Base-by-base conservation (phyloP, 2,113 vertebrate species). In the Cynocephalus volans region DNA sequence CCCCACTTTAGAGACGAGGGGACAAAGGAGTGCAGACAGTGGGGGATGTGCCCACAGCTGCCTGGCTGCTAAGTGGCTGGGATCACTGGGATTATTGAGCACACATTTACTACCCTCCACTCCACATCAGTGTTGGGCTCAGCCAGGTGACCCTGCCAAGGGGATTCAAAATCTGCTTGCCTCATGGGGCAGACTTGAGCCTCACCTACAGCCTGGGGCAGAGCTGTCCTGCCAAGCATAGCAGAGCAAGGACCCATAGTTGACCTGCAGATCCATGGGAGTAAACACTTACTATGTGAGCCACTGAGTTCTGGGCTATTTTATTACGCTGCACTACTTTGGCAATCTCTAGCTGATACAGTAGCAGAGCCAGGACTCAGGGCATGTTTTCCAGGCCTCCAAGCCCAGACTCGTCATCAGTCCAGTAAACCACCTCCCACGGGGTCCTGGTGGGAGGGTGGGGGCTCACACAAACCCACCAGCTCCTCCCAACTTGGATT, bases 11-110 rank as follows among this genome's bases (percentile, higher is more conserved):
- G 1, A 58, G 28, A 48, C 10, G 54, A 92, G 41, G 7, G 48
- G 26, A 48, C 54, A 0, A 0, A 77, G 58, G 36, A 31, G 13
- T 19, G 8, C 45, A 50, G 36, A 15, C 1, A 15, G 41, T 2
- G 23, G 9, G n/a, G 15, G 1, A 26, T 15, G 8, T 28, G 10
- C n/a, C 62, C 28, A 8, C 3, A 12, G 36, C 24, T 48, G 19
- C 36, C 64, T 33, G 52, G 60, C 19, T 79, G 67, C 45, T 36
- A 33, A n/a, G 67, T 10, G 17, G 10, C 52, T 50, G 7, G 17
- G 60, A 52, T n/a, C 7, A 9, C 21, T 54, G 18, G 11, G 69
- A 10, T 56, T 3, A 24, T 19, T 48, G 6, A 70, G 62, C 26
- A 45, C 7, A 7, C 24, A 23, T 19, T 93, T 52, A 18, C 73